Base-by-base conservation (phyloP, 2,797 vertebrate genomes). In the Eidolon dupreanum region DNA sequence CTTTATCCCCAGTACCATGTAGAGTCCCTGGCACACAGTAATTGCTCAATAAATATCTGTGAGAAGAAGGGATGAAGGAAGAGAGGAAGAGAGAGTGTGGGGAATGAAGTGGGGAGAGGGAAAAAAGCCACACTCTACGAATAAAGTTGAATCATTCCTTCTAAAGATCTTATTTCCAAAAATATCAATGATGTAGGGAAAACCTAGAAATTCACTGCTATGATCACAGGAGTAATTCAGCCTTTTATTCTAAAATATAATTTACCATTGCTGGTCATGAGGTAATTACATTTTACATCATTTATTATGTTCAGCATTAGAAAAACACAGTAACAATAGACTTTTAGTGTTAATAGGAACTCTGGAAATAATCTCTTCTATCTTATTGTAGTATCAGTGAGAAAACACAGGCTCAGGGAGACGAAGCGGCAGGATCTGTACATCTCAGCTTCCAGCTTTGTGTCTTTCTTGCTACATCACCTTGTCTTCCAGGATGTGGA, bases 221-320 rank as follows among this genome's bases (percentile, higher is more conserved):
- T 15, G 6, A 74, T 75, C 90, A 77, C 16, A 79, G 55, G 53
- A 33, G 24, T 66, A 53, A 61, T 3, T 73, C 22, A 55, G 3
- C 7, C 13, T 94, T 86, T 77, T 74, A 88, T 77, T 94, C 31
- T 88, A 87, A 90, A 94, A 84, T 93, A 87, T 24, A 79, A 75
- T 73, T 95, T 87, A 87, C 24, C 43, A 77, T 65, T 84, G 90
- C 41, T 92, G 49, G 41, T 94, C 73, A 94, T 46, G 28, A 95
- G n/a, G 31, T 90, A 83, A 73, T 94, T 96, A 57, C 41, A 81
- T 95, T 90, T 90, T 88, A 75, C 41, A n/a, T 59, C 78, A 83
- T 51, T 63, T 89, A 46, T 91, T 94, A 94, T 53, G 68, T 78
- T 86, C 20, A 28, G 6, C 59, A 33, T 78, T 74, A 88, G 79